phyloP scores from a whole-genome alignment of 2,888 invertebrate species.

The Troglohyphantes excavatus region DNA sequence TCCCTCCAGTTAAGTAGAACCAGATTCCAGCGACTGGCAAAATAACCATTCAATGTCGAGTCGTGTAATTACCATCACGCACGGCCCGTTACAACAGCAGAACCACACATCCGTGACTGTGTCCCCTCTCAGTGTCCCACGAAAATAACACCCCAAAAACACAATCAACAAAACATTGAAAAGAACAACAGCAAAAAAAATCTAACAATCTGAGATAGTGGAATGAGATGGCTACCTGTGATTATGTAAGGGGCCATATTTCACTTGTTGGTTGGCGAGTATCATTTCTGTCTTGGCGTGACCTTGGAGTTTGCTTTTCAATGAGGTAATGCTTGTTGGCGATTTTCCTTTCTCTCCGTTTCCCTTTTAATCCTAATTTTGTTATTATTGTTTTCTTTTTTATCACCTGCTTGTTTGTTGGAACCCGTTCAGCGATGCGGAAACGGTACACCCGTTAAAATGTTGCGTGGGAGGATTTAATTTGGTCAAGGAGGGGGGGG shows the following conservation, averaged over 20 bases:
- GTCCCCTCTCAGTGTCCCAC: background rate
- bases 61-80: conserved; percentile 46
- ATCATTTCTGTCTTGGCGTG: background rate
- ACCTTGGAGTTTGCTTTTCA: background rate
- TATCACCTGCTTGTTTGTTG: too few relatives aligned
- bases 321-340: background rate
- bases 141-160: background rate
- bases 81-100: conserved; percentile 49
- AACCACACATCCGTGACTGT: conserved; percentile 15
- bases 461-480: background rate
- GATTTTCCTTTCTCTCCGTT: background rate
- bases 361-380: background rate
- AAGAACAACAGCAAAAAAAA: background rate
- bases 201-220: background rate
- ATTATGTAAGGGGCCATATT: background rate
- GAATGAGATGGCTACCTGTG: background rate
- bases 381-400: background rate
- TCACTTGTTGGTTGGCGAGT: background rate
- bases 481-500: background rate
- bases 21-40: background rate
- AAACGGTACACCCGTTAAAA: conserved; percentile 26
- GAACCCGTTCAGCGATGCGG: conserved; percentile 54
- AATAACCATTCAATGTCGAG: conserved; percentile 29
- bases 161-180: background rate
- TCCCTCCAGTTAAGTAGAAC: background rate